These are phyloP conservation scores for Corapipo altera DNA, from an alignment of 2,113 vertebrate genomes.

Conservation along the genomic window DNA sequence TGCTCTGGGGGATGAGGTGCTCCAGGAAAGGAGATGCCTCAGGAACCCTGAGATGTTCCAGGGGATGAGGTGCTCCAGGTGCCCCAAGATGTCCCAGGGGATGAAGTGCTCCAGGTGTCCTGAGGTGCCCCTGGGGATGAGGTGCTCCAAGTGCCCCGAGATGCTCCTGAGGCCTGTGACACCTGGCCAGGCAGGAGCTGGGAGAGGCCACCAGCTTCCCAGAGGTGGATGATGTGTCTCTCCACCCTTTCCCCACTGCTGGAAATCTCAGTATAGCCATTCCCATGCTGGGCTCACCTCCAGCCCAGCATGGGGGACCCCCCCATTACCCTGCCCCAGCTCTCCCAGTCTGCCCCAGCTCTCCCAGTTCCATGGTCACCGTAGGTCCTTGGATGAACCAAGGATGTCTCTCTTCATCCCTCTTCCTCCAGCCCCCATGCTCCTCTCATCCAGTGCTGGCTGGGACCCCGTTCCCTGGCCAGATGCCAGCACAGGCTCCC, in stretches of 20 bases:
- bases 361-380: fast-evolving
- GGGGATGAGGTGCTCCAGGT: background rate
- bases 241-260: background rate
- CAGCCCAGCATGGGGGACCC: background rate
- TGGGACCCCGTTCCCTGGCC: background rate
- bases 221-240: fast-evolving
- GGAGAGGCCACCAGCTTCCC: background rate
- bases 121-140: fast-evolving
- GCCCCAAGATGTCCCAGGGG: background rate
- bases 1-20: background rate
- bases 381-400: fast-evolving
- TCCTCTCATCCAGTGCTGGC: background rate
- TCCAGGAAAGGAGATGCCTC: background rate
- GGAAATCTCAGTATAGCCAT: background rate
- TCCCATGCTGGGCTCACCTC: background rate
- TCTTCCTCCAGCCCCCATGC: background rate
- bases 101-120: background rate
- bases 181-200: background rate
- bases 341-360: background rate
- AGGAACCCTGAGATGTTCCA: background rate
- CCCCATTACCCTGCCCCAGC: background rate
- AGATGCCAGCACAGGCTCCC: background rate
- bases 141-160: background rate
- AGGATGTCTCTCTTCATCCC: background rate
- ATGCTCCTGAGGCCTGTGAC: background rate